Evolutionary conservation across 2,888 invertebrate species (phyloP), one percentile per base, ranked within the genome.

Genomic region (Caenorhabditis sp.): DNA sequence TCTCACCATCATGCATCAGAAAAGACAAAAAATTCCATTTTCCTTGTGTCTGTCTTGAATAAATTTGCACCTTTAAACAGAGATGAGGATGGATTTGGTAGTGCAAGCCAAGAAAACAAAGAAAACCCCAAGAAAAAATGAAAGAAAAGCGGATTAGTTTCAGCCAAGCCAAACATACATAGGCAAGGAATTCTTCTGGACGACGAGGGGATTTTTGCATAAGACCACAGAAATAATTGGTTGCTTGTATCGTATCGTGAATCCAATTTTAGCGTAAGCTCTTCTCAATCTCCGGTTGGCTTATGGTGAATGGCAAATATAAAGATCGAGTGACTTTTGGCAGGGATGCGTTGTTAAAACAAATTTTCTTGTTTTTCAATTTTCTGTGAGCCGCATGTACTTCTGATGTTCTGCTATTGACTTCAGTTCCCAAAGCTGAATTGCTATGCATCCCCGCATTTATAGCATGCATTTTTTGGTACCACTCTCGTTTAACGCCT

Each of bases 11-110:
- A 32, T 47, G n/a, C 47, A 47, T 47, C 47, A 51, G 26, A 51
- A 51, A 51, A 24, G n/a, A 56, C 55, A 56, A 56, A 56, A 32
- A 56, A n/a, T 5, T 24, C 5, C 28, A 8, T 15, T 28, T 18
- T 15, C 22, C 2, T 51, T 51, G 5, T 44, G 40, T 55, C 50
- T 64, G 15, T 56, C 35, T 35, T 50, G 62, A 72, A 72, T 72
- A 72, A 72, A 72, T 72, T 72, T 37, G 47, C 72, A 72, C 72
- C 64, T 64, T 44, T 32, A 56, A 56, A 56, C 56, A 56, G 56
- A 2, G 18, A 28, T 24, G 24, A n/a, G 56, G 28, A 56, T 56
- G 56, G 28, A 56, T 56, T 56, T 35, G 56, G 6, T 20, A 35
- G 56, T 32, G 35, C 32, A 26, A 32, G 32, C 9, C 32, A 32